Conservation (phyloP, 2,888 invertebrate genomes). For the Anaspis maculata region DNA sequence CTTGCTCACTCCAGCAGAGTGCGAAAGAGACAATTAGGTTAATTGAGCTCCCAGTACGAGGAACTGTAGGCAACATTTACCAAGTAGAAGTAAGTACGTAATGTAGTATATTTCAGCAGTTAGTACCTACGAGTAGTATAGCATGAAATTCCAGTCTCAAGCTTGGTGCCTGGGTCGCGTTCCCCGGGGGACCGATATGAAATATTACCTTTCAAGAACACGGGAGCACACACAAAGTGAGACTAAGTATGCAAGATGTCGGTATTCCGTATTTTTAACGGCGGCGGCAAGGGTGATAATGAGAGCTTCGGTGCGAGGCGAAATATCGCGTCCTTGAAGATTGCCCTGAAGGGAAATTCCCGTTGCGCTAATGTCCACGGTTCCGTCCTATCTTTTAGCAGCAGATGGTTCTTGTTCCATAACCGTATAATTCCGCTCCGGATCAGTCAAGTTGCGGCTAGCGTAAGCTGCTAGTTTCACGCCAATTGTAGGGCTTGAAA, state of each 20-base stretch:
- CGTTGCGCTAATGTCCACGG: slow-evolving; percentile 14
- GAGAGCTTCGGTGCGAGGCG: slow-evolving; percentile 12
- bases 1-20: slow-evolving; percentile 22
- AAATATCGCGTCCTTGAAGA: slow-evolving; percentile 18
- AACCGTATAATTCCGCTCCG: too few species aligned
- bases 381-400: too few species aligned
- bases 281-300: slow-evolving; percentile 18
- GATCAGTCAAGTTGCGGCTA: too few species aligned
- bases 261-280: slow-evolving; percentile 16
- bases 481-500: too few species aligned
- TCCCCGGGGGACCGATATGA: slow-evolving; percentile 22
- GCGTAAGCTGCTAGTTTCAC: too few species aligned
- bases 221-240: slow-evolving; percentile 16
- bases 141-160: too few species aligned
- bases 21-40: slow-evolving; percentile 26
- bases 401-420: too few species aligned
- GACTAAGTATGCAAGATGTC: slow-evolving; percentile 20
- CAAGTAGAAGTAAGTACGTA: too few species aligned
- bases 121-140: too few species aligned
- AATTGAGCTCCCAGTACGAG: slow-evolving; percentile 22
- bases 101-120: too few species aligned
- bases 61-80: slow-evolving; percentile 21
- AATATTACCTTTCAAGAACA: slow-evolving; percentile 22
- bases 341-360: slow-evolving; percentile 17
- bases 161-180: slow-evolving; percentile 18